A percentile compares a stretch with the other conserved stretches of the same genome.
phyloP scores from a whole-genome alignment of 1,140 invertebrate genomes.

The Palaemon carinicauda region DNA sequence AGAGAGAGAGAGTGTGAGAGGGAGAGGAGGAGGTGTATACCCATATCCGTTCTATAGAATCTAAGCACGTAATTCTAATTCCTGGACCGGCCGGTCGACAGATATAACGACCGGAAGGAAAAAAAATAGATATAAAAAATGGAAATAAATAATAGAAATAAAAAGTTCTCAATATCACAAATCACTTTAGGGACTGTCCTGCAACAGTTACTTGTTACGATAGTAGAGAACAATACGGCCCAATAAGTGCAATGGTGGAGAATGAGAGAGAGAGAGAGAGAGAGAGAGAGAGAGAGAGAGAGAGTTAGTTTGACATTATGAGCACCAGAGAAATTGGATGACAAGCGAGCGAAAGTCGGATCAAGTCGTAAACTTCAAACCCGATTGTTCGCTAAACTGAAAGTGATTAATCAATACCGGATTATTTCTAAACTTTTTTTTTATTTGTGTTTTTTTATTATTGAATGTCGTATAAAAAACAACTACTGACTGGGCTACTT shows the following conservation, averaged over 20 bases:
- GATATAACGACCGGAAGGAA: not conserved
- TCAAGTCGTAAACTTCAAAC: too few species aligned
- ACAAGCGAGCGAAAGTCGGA: too few species aligned
- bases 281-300: not conserved
- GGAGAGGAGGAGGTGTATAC: not conserved
- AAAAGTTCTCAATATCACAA: not conserved
- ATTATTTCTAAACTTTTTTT: too few species aligned
- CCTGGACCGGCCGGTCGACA: not conserved
- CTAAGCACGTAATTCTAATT: not conserved
- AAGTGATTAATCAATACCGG: too few species aligned
- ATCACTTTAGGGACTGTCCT: not conserved
- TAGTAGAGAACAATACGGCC: not conserved
- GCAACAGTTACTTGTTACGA: too few species aligned
- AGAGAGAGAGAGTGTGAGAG: not conserved
- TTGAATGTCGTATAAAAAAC: too few species aligned
- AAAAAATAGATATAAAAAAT: not conserved
- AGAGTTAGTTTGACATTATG: not conserved
- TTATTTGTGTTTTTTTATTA: too few species aligned
- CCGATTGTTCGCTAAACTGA: too few species aligned
- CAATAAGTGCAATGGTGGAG: not conserved
- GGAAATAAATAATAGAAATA: not conserved
- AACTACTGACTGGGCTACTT: too few species aligned
- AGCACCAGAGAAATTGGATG: not conserved
- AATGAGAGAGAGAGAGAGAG: not conserved
- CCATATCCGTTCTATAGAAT: not conserved